phyloP scores from a whole-genome alignment of 2,797 vertebrate genomes.

The Siniperca scherzeri region DNA sequence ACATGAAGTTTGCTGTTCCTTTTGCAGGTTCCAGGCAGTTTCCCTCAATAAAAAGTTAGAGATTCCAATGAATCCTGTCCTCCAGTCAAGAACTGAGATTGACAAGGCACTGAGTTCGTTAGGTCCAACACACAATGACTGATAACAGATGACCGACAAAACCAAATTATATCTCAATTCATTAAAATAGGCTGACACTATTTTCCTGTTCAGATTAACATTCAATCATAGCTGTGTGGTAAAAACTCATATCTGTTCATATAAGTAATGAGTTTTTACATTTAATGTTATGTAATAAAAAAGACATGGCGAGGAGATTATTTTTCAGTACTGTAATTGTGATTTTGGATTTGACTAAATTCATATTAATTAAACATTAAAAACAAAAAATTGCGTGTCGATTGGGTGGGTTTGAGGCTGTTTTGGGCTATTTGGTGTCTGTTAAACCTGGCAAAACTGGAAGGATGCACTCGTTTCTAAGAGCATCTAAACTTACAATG shows the following conservation, averaged over 20 bases:
- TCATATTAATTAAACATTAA: background rate
- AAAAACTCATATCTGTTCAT: conserved; percentile 8
- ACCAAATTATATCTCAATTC: conserved; percentile 19
- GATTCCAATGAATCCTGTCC: background rate
- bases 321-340: background rate
- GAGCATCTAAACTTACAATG: too few relatives aligned
- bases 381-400: background rate
- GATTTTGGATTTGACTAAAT: background rate
- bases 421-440: background rate
- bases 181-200: background rate
- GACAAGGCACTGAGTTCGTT: background rate
- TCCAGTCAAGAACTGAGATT: background rate
- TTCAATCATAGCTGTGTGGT: conserved; percentile 1
- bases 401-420: background rate
- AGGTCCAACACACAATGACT: background rate
- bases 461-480: background rate
- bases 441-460: too few relatives aligned
- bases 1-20: background rate
- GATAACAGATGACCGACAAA: conserved; percentile 1
- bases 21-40: background rate
- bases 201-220: conserved; percentile 17
- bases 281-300: conserved; percentile 21
- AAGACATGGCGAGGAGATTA: background rate
- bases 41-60: background rate
- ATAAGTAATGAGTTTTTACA: conserved; percentile 1